A percentile compares a stretch with the other conserved stretches of the same genome.
Evolutionary conservation across 2,888 invertebrate species (phyloP).

Genomic region (Amblyjoppa fuscipennis): DNA sequence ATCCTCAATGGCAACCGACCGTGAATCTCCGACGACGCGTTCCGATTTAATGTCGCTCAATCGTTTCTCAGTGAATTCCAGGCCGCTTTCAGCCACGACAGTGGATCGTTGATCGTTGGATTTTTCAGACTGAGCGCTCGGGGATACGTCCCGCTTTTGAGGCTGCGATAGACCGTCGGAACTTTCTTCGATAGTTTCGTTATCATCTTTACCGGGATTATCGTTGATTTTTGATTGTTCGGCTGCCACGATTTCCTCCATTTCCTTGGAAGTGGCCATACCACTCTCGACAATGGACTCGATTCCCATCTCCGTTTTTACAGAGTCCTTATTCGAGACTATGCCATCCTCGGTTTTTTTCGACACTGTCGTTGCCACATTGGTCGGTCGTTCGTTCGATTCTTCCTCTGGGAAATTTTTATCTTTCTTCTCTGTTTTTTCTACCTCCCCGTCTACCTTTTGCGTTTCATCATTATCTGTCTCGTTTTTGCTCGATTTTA

Average conservation of each 20-base stretch:
- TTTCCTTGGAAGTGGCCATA: not conserved
- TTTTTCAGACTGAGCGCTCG: not conserved
- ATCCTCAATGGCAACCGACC: conserved; percentile 20
- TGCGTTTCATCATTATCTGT: not conserved
- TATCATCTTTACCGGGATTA: no score
- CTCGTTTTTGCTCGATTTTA: not conserved
- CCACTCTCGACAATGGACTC: not conserved
- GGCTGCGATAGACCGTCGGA: no score
- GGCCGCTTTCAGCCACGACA: not conserved
- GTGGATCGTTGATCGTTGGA: not conserved
- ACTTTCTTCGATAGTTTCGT: not conserved
- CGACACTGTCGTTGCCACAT: not conserved
- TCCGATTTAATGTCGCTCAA: not conserved
- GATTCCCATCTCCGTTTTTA: not conserved
- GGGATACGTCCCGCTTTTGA: not conserved
- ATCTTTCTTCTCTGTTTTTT: not conserved
- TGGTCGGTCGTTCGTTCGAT: not conserved
- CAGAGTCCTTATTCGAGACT: not conserved
- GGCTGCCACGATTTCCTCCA: not conserved
- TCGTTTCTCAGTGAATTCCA: not conserved
- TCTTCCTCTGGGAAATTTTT: not conserved
- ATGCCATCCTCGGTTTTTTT: not conserved
- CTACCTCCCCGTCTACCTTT: not conserved
- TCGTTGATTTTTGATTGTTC: not conserved
- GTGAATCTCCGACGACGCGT: not conserved